Conservation (phyloP, 1,140 invertebrate species). For the Lanistes nyassanus region DNA sequence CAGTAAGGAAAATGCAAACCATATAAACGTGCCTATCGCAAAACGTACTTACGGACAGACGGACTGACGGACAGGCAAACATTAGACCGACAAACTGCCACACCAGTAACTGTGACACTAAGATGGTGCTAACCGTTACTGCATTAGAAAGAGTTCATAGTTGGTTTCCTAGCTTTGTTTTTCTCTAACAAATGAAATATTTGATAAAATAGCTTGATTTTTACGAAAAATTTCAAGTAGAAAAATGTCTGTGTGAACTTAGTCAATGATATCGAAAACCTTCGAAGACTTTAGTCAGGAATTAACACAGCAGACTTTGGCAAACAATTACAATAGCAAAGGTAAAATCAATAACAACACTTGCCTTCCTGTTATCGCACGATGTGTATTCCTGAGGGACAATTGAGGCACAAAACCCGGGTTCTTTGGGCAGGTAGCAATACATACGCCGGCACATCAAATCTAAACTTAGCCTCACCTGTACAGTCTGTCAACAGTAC, state of each 20-base stretch:
- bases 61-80: too few relatives aligned
- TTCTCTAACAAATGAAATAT: too few relatives aligned
- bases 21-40: too few relatives aligned
- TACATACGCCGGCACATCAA: constrained; percentile 26
- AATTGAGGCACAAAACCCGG: constrained; percentile 26
- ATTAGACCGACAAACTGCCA: too few relatives aligned
- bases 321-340: neutral
- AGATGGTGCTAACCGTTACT: too few relatives aligned
- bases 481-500: constrained; percentile 17
- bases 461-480: constrained; percentile 9
- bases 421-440: constrained; percentile 27
- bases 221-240: neutral
- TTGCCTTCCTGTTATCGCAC: constrained; percentile 15
- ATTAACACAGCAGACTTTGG: neutral
- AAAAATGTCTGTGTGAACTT: neutral
- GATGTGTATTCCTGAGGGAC: constrained; percentile 23
- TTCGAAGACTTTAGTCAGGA: neutral
- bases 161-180: too few relatives aligned
- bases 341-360: neutral
- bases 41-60: too few relatives aligned
- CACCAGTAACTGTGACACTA: too few relatives aligned
- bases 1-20: too few relatives aligned
- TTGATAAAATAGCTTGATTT: neutral
- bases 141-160: too few relatives aligned
- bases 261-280: neutral